Conservation (phyloP, 2,888 invertebrate species). For the Antitype chi region DNA sequence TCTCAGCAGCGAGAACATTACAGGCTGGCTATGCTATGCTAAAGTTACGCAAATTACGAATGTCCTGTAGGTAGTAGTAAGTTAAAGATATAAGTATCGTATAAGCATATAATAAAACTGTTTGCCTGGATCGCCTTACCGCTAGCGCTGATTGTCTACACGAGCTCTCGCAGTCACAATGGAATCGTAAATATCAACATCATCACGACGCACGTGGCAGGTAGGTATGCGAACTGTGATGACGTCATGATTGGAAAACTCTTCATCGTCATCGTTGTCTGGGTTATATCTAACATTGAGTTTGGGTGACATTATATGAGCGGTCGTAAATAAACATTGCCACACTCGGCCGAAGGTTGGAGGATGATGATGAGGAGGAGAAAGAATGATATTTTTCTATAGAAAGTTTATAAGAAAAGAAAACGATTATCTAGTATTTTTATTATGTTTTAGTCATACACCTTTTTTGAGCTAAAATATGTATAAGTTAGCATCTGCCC, state of each 20-base stretch:
- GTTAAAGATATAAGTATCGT: not conserved
- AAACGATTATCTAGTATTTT: not conserved
- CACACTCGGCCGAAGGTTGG: too few species aligned
- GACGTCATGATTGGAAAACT: not conserved
- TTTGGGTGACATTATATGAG: not conserved
- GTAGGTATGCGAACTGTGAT: not conserved
- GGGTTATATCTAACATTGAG: too few species aligned
- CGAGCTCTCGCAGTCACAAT: not conserved
- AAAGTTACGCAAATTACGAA: not conserved
- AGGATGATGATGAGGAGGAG: not conserved
- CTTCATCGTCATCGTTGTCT: not conserved
- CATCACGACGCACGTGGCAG: not conserved
- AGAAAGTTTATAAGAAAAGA: not conserved
- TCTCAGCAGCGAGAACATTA: too few species aligned
- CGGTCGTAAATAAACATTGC: not conserved
- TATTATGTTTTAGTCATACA: not conserved
- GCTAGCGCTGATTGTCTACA: conserved; percentile 2
- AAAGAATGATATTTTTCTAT: not conserved
- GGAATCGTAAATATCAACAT: not conserved
- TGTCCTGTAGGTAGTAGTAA: not conserved
- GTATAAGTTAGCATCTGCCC: too few species aligned
- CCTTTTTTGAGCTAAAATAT: not conserved
- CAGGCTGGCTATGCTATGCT: too few species aligned
- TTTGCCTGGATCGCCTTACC: not conserved
- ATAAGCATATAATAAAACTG: not conserved